These are phyloP conservation scores for Dysidea cf. avara DNA, from an alignment of 37 sponge, comb jelly and placozoan species.

Conservation along the genomic window DNA sequence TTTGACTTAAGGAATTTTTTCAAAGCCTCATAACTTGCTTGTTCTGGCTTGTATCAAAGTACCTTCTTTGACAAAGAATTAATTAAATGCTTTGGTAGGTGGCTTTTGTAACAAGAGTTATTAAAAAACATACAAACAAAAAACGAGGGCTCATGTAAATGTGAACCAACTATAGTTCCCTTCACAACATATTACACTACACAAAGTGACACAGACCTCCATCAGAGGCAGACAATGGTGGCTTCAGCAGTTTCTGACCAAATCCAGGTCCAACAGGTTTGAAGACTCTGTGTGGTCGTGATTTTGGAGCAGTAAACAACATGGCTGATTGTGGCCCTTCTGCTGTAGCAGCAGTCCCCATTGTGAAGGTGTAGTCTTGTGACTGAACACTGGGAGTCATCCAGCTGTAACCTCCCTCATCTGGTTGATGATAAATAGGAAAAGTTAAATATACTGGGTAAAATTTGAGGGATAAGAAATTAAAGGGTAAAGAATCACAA, in stretches of 20 bases:
- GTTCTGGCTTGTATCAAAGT: too few species aligned
- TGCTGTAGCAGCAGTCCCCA: conserved; percentile 31
- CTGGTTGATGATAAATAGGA: neutral
- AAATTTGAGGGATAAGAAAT: neutral
- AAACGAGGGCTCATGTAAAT: too few species aligned
- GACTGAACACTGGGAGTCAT: conserved; percentile 83
- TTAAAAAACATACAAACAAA: too few species aligned
- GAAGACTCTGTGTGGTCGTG: conserved; percentile 17
- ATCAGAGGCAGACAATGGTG: neutral
- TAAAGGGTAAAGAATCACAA: too few species aligned
- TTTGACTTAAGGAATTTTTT: too few species aligned
- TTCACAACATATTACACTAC: too few species aligned
- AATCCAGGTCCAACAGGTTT: conserved; percentile 46
- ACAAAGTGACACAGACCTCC: neutral
- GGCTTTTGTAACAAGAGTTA: too few species aligned
- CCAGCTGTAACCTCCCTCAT: conserved; percentile 84
- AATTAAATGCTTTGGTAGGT: too few species aligned
- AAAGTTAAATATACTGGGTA: conserved; percentile 1
- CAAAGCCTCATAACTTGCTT: too few species aligned
- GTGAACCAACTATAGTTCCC: too few species aligned
- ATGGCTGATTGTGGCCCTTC: conserved; percentile 56
- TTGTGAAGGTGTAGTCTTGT: conserved; percentile 47
- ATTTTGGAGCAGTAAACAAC: conserved; percentile 54
- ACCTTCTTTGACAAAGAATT: too few species aligned
- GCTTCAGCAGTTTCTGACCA: conserved; percentile 24